These are phyloP conservation scores for Callocephalon fimbriatum DNA, from an alignment of 2,113 vertebrate species.

Conservation along the genomic window DNA sequence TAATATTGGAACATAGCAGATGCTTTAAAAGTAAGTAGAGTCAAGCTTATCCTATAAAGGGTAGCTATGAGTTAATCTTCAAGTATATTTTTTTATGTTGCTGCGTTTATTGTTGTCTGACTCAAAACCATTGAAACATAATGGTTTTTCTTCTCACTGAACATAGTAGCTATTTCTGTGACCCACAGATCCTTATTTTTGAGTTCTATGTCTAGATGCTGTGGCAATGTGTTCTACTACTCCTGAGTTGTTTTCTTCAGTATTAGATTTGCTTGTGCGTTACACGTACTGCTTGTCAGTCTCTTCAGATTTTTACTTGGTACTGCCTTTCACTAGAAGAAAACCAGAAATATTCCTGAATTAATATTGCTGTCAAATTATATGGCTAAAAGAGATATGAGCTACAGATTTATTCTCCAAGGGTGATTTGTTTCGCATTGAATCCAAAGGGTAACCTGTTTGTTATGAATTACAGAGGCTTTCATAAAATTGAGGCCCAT, in stretches of 20 bases:
- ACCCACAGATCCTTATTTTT: neutral
- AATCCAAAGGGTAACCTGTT: constrained; percentile 1
- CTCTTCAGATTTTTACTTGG: neutral
- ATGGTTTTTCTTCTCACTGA: neutral
- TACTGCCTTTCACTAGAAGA: neutral
- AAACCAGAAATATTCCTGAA: neutral
- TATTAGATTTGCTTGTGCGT: neutral
- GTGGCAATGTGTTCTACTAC: neutral
- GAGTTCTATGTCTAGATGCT: neutral
- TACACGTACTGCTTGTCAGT: neutral
- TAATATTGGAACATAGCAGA: neutral
- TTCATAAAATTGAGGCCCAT: neutral
- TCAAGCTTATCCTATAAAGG: neutral
- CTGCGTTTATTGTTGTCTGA: neutral
- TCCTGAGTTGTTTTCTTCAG: neutral
- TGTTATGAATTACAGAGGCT: neutral
- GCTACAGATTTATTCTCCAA: neutral
- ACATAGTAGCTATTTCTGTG: neutral
- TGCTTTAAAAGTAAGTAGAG: neutral
- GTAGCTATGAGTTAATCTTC: neutral
- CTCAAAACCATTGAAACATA: neutral
- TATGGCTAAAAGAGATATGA: neutral
- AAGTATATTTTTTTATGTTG: neutral
- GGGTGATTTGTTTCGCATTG: neutral
- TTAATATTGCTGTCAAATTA: constrained; percentile 8